Evolutionary conservation across 2,797 vertebrate species (phyloP), one percentile per base, ranked within the genome.

Genomic region (Ataeniobius toweri): DNA sequence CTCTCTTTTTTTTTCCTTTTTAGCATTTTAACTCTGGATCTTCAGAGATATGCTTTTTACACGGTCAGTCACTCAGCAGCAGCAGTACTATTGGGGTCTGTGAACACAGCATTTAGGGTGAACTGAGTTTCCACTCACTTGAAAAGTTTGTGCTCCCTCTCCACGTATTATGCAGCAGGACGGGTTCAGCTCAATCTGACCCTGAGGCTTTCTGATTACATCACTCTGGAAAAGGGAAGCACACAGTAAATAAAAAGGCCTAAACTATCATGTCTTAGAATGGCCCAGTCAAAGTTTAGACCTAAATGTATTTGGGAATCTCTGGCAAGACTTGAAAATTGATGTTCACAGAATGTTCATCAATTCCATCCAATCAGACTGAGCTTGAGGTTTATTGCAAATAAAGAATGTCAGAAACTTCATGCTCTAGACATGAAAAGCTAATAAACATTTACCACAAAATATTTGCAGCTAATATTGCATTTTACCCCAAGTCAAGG

Each of bases 61-160:
- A 14, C 67, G n/a, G 67, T 55, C 67, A 51, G 14, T 58, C 36
- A 36, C 36, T 9, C 22, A 73, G 51, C 28, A 53, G 51, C 26
- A 55, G 51, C 6, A 2, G 9, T 24, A 18, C 16, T 31, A 31
- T 71, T 9, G 46, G 16, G 28, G 41, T 31, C n/a, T 50, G 1
- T 51, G 70, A 36, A 26, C n/a, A 58, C 26, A 58, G 22, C 13
- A 7, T 69, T 46, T 46, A 50, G 18, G 28, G 68, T n/a, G 0
- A 12, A 63, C 2, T 48, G 50, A 41, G 31, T 77, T 70, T 55
- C 39, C 46, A 8, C 93, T 95, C 80, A 98, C 98, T 93, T 98
- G 98, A 92, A 99, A 98, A 0, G 97, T 98, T 86, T 98, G 97
- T 0, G 97, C 96, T 77, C 96, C 97, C 86, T 99, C 98, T 76